Conservation (phyloP, 2,888 invertebrate genomes). For the Ypsolopha sequella region DNA sequence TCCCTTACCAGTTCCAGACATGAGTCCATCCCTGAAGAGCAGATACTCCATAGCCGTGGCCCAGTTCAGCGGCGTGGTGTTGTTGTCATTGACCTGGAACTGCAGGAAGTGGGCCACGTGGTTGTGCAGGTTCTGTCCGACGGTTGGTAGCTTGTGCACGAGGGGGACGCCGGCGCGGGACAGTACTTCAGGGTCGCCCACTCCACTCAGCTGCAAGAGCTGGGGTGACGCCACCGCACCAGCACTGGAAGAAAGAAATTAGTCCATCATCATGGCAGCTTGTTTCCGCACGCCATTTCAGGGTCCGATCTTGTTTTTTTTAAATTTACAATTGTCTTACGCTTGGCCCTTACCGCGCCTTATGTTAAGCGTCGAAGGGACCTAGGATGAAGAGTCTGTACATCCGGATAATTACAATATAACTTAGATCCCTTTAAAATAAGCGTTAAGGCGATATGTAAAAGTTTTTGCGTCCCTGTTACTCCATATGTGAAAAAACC, state of each 20-base stretch:
- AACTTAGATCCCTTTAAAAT: too few relatives aligned
- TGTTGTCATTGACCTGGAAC: constrained; percentile 86
- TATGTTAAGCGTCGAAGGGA: too few relatives aligned
- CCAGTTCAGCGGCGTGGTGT: constrained; percentile 90
- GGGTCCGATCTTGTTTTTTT: too few relatives aligned
- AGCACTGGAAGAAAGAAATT: constrained; percentile 42
- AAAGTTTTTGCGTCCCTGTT: too few relatives aligned
- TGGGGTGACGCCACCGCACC: constrained; percentile 97
- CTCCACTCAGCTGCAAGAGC: constrained; percentile 89
- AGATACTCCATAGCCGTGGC: constrained; percentile 93
- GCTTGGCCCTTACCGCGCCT: too few relatives aligned
- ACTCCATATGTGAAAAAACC: too few relatives aligned
- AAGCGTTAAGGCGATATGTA: too few relatives aligned
- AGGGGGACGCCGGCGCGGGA: constrained; percentile 73
- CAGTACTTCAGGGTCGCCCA: constrained; percentile 83
- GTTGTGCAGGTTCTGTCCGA: constrained; percentile 88
- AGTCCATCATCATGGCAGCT: background rate
- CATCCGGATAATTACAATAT: too few relatives aligned
- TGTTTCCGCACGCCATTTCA: too few relatives aligned
- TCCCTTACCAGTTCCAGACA: constrained; percentile 84
- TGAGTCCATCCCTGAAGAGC: constrained; percentile 87
- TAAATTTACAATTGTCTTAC: too few relatives aligned
- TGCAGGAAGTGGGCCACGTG: constrained; percentile 85
- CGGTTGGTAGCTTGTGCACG: constrained; percentile 81
- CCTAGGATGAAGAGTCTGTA: too few relatives aligned